Evolutionary conservation across 2,888 invertebrate species (phyloP).

Genomic region (Leucoptera coffeella): DNA sequence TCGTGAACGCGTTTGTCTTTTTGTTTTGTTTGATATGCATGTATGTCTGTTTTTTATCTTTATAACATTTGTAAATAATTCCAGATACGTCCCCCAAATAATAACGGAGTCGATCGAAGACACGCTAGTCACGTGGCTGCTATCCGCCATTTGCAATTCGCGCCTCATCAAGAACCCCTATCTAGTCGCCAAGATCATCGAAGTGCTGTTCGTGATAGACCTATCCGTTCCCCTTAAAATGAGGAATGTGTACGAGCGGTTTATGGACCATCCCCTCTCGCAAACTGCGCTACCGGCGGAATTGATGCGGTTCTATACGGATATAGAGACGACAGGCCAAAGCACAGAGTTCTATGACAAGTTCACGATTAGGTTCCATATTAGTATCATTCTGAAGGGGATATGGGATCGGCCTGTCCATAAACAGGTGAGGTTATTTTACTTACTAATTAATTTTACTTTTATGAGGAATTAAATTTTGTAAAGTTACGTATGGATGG

Average conservation of each 20-base stretch:
- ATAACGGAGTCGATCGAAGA: slow-evolving; percentile 74
- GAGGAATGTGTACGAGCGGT: slow-evolving; percentile 61
- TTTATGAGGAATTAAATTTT: background rate
- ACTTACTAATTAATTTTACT: slow-evolving; percentile 1
- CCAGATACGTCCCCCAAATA: slow-evolving; percentile 70
- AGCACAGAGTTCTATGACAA: slow-evolving; percentile 99
- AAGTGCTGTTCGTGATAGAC: slow-evolving; percentile 78
- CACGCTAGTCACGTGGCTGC: slow-evolving; percentile 79
- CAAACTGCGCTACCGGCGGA: slow-evolving; percentile 78
- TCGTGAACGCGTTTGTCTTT: no score
- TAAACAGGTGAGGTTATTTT: slow-evolving; percentile 31
- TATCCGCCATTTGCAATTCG: slow-evolving; percentile 85
- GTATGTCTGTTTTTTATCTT: no score
- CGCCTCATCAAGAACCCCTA: slow-evolving; percentile 94
- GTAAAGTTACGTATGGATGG: background rate
- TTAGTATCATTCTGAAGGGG: slow-evolving; percentile 91
- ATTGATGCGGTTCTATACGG: slow-evolving; percentile 97
- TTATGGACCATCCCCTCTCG: slow-evolving; percentile 77
- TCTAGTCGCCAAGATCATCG: slow-evolving; percentile 92
- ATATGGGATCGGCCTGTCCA: slow-evolving; percentile 94
- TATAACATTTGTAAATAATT: no score
- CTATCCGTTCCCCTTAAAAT: slow-evolving; percentile 53
- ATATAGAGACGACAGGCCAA: slow-evolving; percentile 95
- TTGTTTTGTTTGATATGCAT: no score
- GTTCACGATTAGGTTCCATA: slow-evolving; percentile 96